Base-by-base conservation (phyloP, 2,797 vertebrate species). In the Rhinoraja longicauda region DNA sequence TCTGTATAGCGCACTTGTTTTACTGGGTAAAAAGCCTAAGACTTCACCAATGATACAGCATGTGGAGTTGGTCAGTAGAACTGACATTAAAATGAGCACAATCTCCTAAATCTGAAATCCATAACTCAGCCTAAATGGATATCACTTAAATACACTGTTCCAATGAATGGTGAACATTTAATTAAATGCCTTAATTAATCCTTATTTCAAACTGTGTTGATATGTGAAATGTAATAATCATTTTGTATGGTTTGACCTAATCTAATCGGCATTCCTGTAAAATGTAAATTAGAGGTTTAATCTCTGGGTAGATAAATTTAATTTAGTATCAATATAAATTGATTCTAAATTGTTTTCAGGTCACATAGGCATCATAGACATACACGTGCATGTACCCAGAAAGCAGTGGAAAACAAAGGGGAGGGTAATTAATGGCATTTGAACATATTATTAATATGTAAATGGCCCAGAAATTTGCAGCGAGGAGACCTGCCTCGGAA, bases 311-410 rank as follows among this genome's bases (percentile, higher is more conserved):
- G 29, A 15, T 88, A 88, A 64, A 32, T 88, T 86, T 86, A 17
- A 86, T n/a, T 86, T 59, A 59, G 26, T 13, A 84, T 29, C 82
- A 86, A 62, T 86, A 62, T 62, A 86, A 62, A 62, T 88, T 88
- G 7, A 88, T 88, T 4, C 59, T 62, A 32, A 32, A 64, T 82
- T 21, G 59, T n/a, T 88, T 15, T 59, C n/a, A 9, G 13, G 12
- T 17, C 59, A 88, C 32, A 13, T 64, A n/a, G 7, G 32, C 57
- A 64, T 62, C 57, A 64, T 64, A 57, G 88, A 29, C 53, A 59
- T 10, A n/a, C 13, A 59, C 9, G 62, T 86, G 24, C 17, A 29
- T 17, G 29, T 26, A 15, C 21, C 70, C 13, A 62, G 57, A 86
- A 32, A 15, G 62, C 29, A 64, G 4, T 62, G 59, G 57, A 86